phyloP scores from a whole-genome alignment of 1,140 invertebrate species.

The Temnothorax curvispinosus region DNA sequence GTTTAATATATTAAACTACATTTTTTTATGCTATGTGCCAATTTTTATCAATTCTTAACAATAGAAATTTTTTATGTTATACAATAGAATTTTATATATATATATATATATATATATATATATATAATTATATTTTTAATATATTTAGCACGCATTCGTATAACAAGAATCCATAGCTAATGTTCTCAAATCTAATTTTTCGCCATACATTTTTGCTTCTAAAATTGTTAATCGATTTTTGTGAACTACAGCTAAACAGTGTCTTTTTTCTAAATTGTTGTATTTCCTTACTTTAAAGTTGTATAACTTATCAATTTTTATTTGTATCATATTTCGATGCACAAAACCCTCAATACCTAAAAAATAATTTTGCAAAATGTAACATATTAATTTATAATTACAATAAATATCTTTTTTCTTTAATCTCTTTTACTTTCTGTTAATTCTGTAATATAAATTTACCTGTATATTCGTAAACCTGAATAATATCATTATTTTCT shows the following conservation, averaged over 20 bases:
- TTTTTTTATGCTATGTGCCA: neutral
- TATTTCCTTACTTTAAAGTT: slow-evolving; percentile 65
- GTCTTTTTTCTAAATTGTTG: slow-evolving; percentile 64
- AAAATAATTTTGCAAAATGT: slow-evolving; percentile 6
- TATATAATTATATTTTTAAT: neutral
- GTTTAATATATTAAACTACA: neutral
- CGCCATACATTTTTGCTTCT: slow-evolving; percentile 84
- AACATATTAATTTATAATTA: neutral
- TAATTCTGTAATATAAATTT: slow-evolving; percentile 16
- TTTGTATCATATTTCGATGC: slow-evolving; percentile 71
- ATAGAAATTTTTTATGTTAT: neutral
- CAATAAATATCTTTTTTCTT: neutral
- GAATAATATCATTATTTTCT: slow-evolving; percentile 72
- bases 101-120: neutral
- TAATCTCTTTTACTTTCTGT: neutral
- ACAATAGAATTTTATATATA: neutral
- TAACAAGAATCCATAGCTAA: slow-evolving; percentile 17
- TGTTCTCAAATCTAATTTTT: slow-evolving; percentile 75
- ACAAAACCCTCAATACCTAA: slow-evolving; percentile 77
- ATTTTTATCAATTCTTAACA: neutral
- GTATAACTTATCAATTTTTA: slow-evolving; percentile 69
- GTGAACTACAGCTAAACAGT: slow-evolving; percentile 68
- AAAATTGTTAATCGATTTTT: slow-evolving; percentile 80
- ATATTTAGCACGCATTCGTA: slow-evolving; percentile 61
- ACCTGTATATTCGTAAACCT: slow-evolving; percentile 79